Evolutionary conservation across 2,888 invertebrate species (phyloP), one percentile per base, ranked within the genome.

Genomic region (Piscicola geometra): DNA sequence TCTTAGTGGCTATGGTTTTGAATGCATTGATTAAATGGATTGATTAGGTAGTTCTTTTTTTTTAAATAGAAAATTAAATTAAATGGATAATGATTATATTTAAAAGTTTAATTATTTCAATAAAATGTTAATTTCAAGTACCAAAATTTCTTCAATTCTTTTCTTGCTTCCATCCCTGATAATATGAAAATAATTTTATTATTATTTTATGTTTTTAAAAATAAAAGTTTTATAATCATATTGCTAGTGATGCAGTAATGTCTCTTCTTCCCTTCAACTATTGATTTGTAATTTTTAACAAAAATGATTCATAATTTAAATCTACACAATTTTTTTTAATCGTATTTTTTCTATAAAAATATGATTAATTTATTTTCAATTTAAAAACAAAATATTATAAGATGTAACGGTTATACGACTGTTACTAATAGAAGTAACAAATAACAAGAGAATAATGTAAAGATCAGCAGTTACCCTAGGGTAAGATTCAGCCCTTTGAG

Each of bases 121-220:
- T n/a, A n/a, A n/a, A n/a, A n/a, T n/a, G n/a, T n/a, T n/a, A n/a
- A n/a, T 41, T 41, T 15, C 5, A 41, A 41, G 3, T 56, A 56
- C 60, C 60, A 56, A 56, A 56, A 56, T 21, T 3, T 56, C 60
- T 5, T 56, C 60, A 25, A 56, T 56, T 21, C n/a, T 56, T 25
- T 56, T 56, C 25, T 56, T 25, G 60, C 60, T 56, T 56, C 25
- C 60, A 18, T 56, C 60, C 25, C 60, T 56, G 60, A 56, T 18
- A 56, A 25, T 15, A 47, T 47, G 21, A 47, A 47, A 47, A 15
- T 9, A 47, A 47, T 47, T 9, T 47, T 47, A 47, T 21, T n/a
- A n/a, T n/a, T n/a, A n/a, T n/a, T n/a, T n/a, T n/a, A 41, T 41
- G 41, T 5, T 41, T 41, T 41, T 9, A n/a, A n/a, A n/a, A n/a